A percentile compares a stretch with the other conserved stretches of the same genome.
phyloP scores from a whole-genome alignment of 2,797 vertebrate genomes.

The Lacerta bilineata region DNA sequence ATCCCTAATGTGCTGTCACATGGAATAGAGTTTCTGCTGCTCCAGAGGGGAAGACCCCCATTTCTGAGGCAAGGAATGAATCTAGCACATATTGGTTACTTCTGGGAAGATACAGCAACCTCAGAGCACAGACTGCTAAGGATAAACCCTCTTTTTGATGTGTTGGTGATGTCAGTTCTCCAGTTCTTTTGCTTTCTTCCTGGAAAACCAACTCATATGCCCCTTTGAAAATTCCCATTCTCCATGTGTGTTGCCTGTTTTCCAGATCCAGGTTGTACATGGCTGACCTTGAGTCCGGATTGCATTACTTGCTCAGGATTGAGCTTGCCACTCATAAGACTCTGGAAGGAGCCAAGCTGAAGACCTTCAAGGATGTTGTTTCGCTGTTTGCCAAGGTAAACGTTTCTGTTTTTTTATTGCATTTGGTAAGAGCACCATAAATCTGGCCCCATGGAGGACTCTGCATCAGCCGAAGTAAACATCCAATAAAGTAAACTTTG shows the following conservation, averaged over 20 bases:
- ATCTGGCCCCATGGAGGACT: neutral
- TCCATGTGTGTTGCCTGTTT: conserved; percentile 52
- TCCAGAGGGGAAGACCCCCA: no score
- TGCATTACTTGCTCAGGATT: conserved; percentile 92
- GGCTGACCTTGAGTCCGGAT: conserved; percentile 92
- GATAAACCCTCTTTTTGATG: neutral
- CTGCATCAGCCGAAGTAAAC: conserved; percentile 39
- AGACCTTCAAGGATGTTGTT: conserved; percentile 90
- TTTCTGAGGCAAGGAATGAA: neutral
- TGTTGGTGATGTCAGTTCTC: conserved; percentile 19
- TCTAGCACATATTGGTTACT: rapidly evolving
- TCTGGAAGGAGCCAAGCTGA: conserved; percentile 89
- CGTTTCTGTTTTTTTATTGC: conserved; percentile 34
- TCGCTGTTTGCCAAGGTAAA: conserved; percentile 90
- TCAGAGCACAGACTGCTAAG: neutral
- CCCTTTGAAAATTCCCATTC: conserved; percentile 18
- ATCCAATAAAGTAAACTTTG: neutral
- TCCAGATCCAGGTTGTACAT: conserved; percentile 88
- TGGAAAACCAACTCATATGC: conserved; percentile 49
- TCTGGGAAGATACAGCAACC: neutral
- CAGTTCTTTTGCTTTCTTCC: conserved; percentile 21
- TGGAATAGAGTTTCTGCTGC: no score
- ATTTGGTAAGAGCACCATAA: conserved; percentile 44
- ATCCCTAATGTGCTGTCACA: no score
- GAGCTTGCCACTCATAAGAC: conserved; percentile 89